Evolutionary conservation across 2,888 invertebrate genomes (phyloP), one percentile per base, ranked within the genome.

Genomic region (Vanessa cardui): DNA sequence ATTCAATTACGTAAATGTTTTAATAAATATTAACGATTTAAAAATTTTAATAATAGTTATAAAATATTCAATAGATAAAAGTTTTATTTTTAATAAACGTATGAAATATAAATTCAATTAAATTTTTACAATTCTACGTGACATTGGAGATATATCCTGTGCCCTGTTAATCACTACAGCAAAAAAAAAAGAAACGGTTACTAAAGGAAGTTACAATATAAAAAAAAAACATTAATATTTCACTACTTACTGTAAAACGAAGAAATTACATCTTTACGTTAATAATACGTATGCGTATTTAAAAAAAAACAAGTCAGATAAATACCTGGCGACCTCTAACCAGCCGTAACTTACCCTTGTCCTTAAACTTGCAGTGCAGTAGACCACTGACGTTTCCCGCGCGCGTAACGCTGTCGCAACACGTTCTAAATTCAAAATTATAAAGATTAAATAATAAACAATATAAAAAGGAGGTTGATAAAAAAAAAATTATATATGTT

Each of bases 331-430:
- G 73, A 63, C 68, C 67, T 68, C 44, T 47, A 54, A 15, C 16
- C 3, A 12, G 33, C 26, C 54, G 56, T 64, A 69, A 70, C 31
- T 69, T 73, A 74, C 74, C 75, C 74, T 79, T 81, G 84, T 77
- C 86, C 86, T 87, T 86, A 86, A 87, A 86, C 86, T 87, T 86
- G 85, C 69, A 58, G 44, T 71, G 59, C 45, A 60, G 63, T 64
- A 62, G 33, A 33, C 39, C 56, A 62, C 58, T n/a, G 50, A 39
- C 18, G 69, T 46, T 49, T 39, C 49, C 62, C 71, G 69, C 66
- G 69, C 52, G 45, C 46, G 68, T 64, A 62, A 64, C 66, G 44
- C 65, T 69, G 59, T 64, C 68, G 70, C 64, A 73, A 74, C 74
- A 69, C 74, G 76, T 52, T 50, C 60, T 39, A 21, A 49, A 33